These are phyloP conservation scores for Dallia pectoralis DNA, from an alignment of 2,797 vertebrate genomes.

Conservation along the genomic window DNA sequence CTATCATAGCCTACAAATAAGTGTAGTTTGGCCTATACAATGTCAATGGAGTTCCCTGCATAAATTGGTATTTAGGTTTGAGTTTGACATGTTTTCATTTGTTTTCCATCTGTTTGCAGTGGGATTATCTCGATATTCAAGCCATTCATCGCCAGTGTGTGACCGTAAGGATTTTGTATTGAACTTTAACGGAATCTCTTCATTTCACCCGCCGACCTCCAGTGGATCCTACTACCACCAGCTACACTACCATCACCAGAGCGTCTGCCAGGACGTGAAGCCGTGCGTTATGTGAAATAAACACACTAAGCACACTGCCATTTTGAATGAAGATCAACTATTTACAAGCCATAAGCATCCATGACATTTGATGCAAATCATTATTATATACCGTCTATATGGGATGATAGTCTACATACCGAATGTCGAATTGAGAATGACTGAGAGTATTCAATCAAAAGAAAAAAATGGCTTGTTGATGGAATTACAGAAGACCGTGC, in stretches of 20 bases:
- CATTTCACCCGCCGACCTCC: conserved; percentile 87
- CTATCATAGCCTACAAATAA: neutral
- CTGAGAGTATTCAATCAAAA: neutral
- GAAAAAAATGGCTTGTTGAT: conserved; percentile 22
- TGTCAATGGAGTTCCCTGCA: neutral
- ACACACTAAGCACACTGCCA: neutral
- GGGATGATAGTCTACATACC: neutral
- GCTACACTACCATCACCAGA: conserved; percentile 78
- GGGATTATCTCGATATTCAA: conserved; percentile 89
- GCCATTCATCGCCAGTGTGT: conserved; percentile 85
- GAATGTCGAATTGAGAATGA: too few species aligned
- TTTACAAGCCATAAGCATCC: neutral
- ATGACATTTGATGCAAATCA: neutral
- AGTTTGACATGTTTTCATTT: neutral
- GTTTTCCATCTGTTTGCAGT: conserved; percentile 68
- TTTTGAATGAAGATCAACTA: conserved; percentile 7
- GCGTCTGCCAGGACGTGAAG: conserved; percentile 92
- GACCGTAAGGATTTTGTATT: conserved; percentile 95
- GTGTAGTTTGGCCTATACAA: neutral
- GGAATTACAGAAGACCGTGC: neutral
- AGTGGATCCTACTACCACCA: conserved; percentile 87
- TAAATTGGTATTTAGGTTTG: neutral
- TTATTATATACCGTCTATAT: neutral
- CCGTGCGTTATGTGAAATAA: conserved; percentile 86
- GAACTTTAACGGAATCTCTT: conserved; percentile 92